Evolutionary conservation across 2,888 invertebrate genomes (phyloP).

Genomic region (Actias luna): DNA sequence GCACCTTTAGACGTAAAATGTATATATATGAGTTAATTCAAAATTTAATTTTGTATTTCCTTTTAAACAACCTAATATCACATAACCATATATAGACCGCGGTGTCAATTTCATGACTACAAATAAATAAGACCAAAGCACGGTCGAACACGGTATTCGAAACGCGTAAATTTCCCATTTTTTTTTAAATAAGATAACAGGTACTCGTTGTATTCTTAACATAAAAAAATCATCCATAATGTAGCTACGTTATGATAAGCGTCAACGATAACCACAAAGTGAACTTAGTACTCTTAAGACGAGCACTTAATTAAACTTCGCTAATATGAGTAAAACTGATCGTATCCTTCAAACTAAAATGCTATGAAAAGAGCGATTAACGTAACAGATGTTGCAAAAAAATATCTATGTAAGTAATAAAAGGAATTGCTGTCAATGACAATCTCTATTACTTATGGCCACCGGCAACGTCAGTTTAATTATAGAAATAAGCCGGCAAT

Average conservation of each 20-base stretch:
- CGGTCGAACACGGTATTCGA: neutral
- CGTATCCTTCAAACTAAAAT: constrained; percentile 7
- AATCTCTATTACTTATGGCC: constrained; percentile 45
- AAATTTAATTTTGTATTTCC: neutral
- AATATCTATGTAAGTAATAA: constrained; percentile 26
- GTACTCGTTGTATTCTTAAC: no score
- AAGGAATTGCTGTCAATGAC: constrained; percentile 32
- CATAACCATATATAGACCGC: neutral
- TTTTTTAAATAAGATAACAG: neutral
- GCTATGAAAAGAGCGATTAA: constrained; percentile 12
- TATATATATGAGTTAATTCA: neutral
- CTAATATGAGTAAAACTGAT: neutral
- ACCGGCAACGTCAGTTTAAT: constrained; percentile 47
- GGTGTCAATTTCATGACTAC: neutral
- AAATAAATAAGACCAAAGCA: neutral
- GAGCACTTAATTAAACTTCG: constrained; percentile 7
- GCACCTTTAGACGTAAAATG: neutral
- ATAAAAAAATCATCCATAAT: no score
- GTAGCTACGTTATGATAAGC: neutral
- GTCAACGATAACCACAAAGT: neutral
- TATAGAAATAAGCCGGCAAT: constrained; percentile 37
- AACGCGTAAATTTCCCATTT: no score
- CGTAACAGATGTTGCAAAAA: constrained; percentile 14
- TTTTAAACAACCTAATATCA: neutral
- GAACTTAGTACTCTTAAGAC: neutral